These are phyloP conservation scores for Pantherophis alleghaniensis DNA, from an alignment of 2,797 vertebrate species.

Conservation along the genomic window DNA sequence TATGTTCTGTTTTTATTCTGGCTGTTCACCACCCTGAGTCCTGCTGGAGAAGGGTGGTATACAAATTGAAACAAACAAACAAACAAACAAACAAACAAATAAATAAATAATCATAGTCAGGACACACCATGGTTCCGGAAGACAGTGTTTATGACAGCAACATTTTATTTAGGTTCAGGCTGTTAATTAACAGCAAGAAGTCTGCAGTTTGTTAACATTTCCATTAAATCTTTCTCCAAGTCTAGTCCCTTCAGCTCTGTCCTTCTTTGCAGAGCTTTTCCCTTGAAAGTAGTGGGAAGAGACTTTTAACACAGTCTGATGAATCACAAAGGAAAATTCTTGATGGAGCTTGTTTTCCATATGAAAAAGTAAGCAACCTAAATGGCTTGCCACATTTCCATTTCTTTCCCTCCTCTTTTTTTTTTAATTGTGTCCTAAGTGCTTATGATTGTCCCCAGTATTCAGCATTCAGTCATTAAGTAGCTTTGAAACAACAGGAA, in stretches of 20 bases:
- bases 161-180: background rate
- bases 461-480: constrained; percentile 78
- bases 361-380: constrained; percentile 76
- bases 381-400: constrained; percentile 67
- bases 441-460: constrained; percentile 76
- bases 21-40: no score
- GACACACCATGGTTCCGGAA: background rate
- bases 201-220: constrained; percentile 49
- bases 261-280: constrained; percentile 60
- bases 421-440: constrained; percentile 76
- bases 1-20: no score
- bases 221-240: constrained; percentile 58
- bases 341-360: constrained; percentile 77
- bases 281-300: constrained; percentile 52
- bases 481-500: constrained; percentile 79
- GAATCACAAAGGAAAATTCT: constrained; percentile 76
- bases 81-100: no score
- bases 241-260: constrained; percentile 59
- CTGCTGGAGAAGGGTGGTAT: no score
- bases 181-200: constrained; percentile 47
- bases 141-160: background rate
- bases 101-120: background rate
- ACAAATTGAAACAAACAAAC: no score
- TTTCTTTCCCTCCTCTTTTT: constrained; percentile 68
- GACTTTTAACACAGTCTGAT: constrained; percentile 69